Base-by-base conservation (phyloP, 2,797 vertebrate genomes). In the Echiichthys vipera region DNA sequence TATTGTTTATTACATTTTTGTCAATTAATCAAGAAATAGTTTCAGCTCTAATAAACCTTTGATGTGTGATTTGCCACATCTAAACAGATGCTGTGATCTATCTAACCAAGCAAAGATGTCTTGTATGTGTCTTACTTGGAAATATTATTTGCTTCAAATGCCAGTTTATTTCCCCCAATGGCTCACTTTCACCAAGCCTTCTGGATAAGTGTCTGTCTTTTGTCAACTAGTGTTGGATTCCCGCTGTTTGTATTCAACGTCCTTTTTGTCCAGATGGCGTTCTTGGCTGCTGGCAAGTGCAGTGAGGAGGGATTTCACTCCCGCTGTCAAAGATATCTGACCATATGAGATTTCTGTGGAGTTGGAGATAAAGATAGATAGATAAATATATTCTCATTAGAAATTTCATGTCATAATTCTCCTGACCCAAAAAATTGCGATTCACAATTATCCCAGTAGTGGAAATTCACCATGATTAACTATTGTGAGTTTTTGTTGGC, bases 211-310 rank as follows among this genome's bases (percentile, higher is more conserved):
- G 34, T 79, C 59, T 68, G 53, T 64, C 58, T 59, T 56, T 71
- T 70, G 77, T 76, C 20, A 55, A 20, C 50, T 36, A 20, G 65
- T 61, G 56, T 65, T 67, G 78, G 67, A 74, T 64, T 73, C 65
- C 70, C 20, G 46, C 56, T 86, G 66, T 77, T 81, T 85, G 70
- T 75, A n/a, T 69, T 81, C 46, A 68, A 29, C 37, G 24, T 61
- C 72, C 67, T 78, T 66, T 65, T 77, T 79, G 77, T 68, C 61
- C 30, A 88, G 79, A 84, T 84, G 83, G 70, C 65, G 32, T 45
- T 77, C 51, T 73, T 70, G 45, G 58, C 53, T 57, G 54, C 67
- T 72, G 57, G 61, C 43, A 27, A 9, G 40, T 66, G 2, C 51
- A 58, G 13, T 3, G 43, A 72, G 25, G 61, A 75, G 40, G 54